Evolutionary conservation across 2,797 vertebrate genomes (phyloP), one percentile per base, ranked within the genome.

Genomic region (Muraenolepis orangiensis): DNA sequence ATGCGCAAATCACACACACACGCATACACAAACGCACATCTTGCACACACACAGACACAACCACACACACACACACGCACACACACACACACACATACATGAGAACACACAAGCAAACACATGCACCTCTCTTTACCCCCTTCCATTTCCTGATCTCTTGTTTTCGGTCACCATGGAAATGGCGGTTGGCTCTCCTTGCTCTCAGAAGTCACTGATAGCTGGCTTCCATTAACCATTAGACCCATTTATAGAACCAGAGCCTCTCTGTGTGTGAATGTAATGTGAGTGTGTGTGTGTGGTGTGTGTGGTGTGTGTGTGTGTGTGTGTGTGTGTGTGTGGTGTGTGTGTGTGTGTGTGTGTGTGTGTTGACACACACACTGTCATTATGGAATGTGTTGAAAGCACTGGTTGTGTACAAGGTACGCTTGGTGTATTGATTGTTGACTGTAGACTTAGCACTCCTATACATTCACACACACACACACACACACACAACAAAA

Each of bases 161-260:
- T 30, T 70, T 34, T 11, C 71, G 0, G 79, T 89, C 87, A 88
- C 87, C 81, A 83, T 84, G 81, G 86, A 88, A 85, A 87, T 86
- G 69, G 78, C 26, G 36, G 73, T 80, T 74, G 81, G n/a, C n/a
- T 77, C 78, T 83, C 74, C 71, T 57, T 78, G n/a, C 66, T 69
- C 76, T 70, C 73, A 72, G 66, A 76, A 82, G 72, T 71, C 81
- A 79, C 80, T 81, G 82, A 87, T 81, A 78, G 68, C 71, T 82
- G 80, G 70, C 74, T 85, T 26, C 42, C 76, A 69, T 80, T 84
- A 82, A 83, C 83, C 84, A 74, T 79, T 74, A 36, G 67, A 29
- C 57, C 32, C 68, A 68, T 87, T 87, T 74, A 76, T 38, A 78
- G 31, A 66, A 28, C 81, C 3, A n/a, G 51, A 57, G 42, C 40